Conservation (phyloP, 2,797 vertebrate species). For the Synanceia verrucosa region DNA sequence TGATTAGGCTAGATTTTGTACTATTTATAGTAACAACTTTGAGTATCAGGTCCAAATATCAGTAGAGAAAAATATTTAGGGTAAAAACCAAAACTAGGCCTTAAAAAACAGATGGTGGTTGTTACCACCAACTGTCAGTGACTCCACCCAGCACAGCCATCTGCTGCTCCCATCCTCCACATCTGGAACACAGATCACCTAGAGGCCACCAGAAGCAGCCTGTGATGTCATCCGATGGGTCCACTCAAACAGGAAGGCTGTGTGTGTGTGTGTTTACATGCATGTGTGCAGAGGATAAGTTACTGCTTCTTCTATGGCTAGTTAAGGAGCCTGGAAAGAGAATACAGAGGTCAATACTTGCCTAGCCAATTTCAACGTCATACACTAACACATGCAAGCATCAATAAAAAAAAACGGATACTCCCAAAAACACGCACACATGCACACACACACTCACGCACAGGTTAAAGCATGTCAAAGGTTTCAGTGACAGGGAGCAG, state of each 20-base stretch:
- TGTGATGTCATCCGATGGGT: slow-evolving; percentile 48
- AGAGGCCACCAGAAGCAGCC: slow-evolving; percentile 56
- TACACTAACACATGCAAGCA: not conserved
- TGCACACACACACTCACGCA: not conserved
- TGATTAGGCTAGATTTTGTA: not conserved
- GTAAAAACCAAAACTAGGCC: not conserved
- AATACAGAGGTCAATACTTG: not conserved
- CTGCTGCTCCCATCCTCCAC: slow-evolving; percentile 56
- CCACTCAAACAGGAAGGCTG: slow-evolving; percentile 34
- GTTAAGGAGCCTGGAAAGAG: not conserved
- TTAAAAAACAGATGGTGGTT: not conserved
- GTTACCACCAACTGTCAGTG: not conserved
- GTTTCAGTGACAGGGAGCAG: slow-evolving; percentile 30
- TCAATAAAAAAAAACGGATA: not conserved
- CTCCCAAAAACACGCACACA: not conserved
- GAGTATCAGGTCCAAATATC: not conserved
- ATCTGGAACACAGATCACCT: slow-evolving; percentile 78
- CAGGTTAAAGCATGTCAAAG: not conserved
- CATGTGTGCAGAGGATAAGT: slow-evolving; percentile 1
- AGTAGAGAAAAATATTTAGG: not conserved
- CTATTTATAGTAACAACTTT: not conserved
- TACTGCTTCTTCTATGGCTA: not conserved
- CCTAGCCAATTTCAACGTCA: not conserved
- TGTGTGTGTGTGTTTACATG: slow-evolving; percentile 14
- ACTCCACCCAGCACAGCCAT: slow-evolving; percentile 51